Percentiles rank a stretch among this genome's conserved stretches.
Evolutionary conservation across 2,113 vertebrate species (phyloP).

Genomic region (Paramormyrops kingsleyae): DNA sequence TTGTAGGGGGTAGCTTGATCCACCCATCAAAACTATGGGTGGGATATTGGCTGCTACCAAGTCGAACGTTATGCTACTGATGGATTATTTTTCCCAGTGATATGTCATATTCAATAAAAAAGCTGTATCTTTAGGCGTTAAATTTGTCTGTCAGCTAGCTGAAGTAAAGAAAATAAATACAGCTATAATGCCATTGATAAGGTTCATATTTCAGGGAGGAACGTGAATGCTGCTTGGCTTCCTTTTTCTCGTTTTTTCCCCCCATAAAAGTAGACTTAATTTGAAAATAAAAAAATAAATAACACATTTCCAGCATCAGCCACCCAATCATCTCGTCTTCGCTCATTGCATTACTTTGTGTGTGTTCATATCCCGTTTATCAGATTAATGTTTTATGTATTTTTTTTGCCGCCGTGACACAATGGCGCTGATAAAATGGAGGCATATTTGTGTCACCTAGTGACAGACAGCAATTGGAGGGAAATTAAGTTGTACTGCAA

Average conservation of each 20-base stretch:
- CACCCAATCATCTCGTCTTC: conserved; percentile 57
- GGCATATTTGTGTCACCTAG: conserved; percentile 88
- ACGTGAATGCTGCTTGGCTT: conserved; percentile 20
- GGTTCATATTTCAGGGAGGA: conserved; percentile 40
- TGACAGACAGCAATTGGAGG: conserved; percentile 88
- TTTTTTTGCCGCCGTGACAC: conserved; percentile 56
- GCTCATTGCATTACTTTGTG: conserved; percentile 60
- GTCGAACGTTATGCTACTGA: conserved; percentile 36
- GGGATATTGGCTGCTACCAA: conserved; percentile 45
- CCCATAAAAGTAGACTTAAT: conserved; percentile 36
- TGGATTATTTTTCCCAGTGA: conserved; percentile 43
- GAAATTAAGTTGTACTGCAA: conserved; percentile 91
- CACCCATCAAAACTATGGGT: conserved; percentile 43
- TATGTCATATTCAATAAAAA: conserved; percentile 42
- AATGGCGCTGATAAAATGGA: conserved; percentile 79
- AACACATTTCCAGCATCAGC: conserved; percentile 53
- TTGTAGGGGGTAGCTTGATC: conserved; percentile 40
- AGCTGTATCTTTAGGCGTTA: conserved; percentile 49
- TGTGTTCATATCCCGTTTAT: conserved; percentile 78
- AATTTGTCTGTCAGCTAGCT: conserved; percentile 57
- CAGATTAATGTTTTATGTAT: conserved; percentile 77
- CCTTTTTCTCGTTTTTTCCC: conserved; percentile 32
- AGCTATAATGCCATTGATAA: conserved; percentile 38
- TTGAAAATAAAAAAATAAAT: conserved; percentile 45
- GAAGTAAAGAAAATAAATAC: conserved; percentile 60